These are phyloP conservation scores for Myanophis thanlyinensis DNA, from an alignment of 2,113 vertebrate species.

Conservation along the genomic window DNA sequence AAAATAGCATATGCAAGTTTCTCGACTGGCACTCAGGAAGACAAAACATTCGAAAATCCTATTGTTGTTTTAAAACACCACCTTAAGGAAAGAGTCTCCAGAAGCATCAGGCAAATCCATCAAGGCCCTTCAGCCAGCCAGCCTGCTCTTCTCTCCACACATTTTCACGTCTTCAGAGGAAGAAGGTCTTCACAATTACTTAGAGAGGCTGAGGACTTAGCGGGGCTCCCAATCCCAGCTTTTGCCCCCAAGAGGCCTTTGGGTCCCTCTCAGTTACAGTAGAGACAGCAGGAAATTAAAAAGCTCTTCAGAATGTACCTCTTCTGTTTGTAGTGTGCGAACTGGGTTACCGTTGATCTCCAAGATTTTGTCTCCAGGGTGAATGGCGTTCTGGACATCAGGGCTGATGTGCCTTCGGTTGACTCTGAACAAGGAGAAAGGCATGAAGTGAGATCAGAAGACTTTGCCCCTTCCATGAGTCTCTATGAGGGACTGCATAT, in stretches of 20 bases:
- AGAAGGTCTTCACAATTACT: not conserved
- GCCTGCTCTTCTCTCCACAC: not conserved
- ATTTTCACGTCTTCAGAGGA: not conserved
- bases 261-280: not conserved
- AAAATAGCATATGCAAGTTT: not conserved
- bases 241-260: not conserved
- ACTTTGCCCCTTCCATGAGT: not conserved
- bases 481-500: not conserved
- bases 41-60: not conserved
- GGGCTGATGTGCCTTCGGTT: slow-evolving; percentile 90
- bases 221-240: no score
- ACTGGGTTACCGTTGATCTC: slow-evolving; percentile 94
- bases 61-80: not conserved
- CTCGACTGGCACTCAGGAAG: not conserved
- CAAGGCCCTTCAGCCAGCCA: not conserved
- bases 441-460: not conserved
- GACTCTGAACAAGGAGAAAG: slow-evolving; percentile 73
- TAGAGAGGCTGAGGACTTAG: not conserved
- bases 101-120: not conserved
- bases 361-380: slow-evolving; percentile 91
- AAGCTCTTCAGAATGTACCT: slow-evolving; percentile 71
- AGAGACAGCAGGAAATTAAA: not conserved
- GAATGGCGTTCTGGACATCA: slow-evolving; percentile 90
- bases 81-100: not conserved
- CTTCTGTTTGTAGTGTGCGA: slow-evolving; percentile 80